These are phyloP conservation scores for Pagrus major DNA, from an alignment of 2,113 vertebrate genomes.

Conservation along the genomic window DNA sequence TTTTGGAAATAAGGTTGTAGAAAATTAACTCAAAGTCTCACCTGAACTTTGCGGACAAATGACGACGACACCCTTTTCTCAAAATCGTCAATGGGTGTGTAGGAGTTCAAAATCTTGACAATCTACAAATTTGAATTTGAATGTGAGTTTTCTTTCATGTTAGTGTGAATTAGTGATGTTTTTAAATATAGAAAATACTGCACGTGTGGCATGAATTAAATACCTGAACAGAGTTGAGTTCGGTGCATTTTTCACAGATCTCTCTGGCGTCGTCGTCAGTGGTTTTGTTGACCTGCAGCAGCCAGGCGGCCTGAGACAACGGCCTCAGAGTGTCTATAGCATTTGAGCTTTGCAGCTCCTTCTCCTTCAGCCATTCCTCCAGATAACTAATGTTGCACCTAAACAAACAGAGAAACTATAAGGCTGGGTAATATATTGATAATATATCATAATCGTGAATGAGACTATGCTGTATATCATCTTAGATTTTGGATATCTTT, in stretches of 20 bases:
- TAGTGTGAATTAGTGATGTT: background rate
- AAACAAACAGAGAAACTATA: conserved; percentile 4
- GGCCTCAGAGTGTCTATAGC: conserved; percentile 93
- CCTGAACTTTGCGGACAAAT: conserved; percentile 97
- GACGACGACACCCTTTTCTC: conserved; percentile 95
- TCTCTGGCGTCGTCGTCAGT: conserved; percentile 93
- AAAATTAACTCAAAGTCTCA: conserved; percentile 57
- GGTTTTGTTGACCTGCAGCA: conserved; percentile 96
- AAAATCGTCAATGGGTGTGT: conserved; percentile 97
- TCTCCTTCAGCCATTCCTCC: conserved; percentile 98
- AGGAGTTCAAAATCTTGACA: conserved; percentile 97
- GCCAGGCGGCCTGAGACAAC: conserved; percentile 94
- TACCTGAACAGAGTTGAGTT: conserved; percentile 94
- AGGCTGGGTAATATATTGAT: too few relatives aligned
- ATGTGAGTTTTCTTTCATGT: conserved; percentile 15
- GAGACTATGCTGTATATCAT: too few relatives aligned
- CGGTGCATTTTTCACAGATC: conserved; percentile 89
- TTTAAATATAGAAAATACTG: background rate
- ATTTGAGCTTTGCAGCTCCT: conserved; percentile 88
- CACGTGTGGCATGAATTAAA: background rate
- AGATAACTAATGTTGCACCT: conserved; percentile 99
- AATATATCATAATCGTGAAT: too few relatives aligned
- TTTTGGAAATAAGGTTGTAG: too few relatives aligned
- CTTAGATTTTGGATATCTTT: too few relatives aligned
- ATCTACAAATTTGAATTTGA: conserved; percentile 82